These are phyloP conservation scores for Dendrocincla tyrannina DNA, from an alignment of 2,797 vertebrate genomes.

Conservation along the genomic window DNA sequence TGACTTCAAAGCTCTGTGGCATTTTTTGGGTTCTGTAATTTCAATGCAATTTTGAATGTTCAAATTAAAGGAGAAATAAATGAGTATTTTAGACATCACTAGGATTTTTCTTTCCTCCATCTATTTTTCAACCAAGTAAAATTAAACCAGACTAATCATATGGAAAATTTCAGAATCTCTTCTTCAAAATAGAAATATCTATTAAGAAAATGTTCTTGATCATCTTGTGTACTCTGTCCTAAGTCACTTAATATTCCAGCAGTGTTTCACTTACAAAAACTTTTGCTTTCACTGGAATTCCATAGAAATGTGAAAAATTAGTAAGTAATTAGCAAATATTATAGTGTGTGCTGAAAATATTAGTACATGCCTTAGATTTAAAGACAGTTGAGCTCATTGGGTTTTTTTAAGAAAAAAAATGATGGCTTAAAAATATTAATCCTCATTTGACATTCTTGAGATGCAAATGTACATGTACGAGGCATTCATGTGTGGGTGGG, in stretches of 20 bases:
- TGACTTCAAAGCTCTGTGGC: not conserved
- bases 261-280: not conserved
- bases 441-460: not conserved
- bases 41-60: not conserved
- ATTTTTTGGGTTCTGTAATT: not conserved
- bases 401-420: not conserved
- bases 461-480: not conserved
- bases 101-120: not conserved
- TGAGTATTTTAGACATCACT: not conserved
- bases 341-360: not conserved
- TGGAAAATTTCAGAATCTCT: not conserved
- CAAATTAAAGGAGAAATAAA: not conserved
- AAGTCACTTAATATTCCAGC: not conserved
- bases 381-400: not conserved
- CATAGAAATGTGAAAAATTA: not conserved
- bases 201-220: not conserved
- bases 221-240: not conserved
- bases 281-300: not conserved
- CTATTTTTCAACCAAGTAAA: not conserved
- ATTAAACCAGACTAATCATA: not conserved
- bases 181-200: not conserved
- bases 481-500: not conserved
- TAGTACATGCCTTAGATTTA: not conserved
- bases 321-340: not conserved
- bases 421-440: not conserved